Base-by-base conservation (phyloP, 2,113 vertebrate species). In the Gavia stellata region DNA sequence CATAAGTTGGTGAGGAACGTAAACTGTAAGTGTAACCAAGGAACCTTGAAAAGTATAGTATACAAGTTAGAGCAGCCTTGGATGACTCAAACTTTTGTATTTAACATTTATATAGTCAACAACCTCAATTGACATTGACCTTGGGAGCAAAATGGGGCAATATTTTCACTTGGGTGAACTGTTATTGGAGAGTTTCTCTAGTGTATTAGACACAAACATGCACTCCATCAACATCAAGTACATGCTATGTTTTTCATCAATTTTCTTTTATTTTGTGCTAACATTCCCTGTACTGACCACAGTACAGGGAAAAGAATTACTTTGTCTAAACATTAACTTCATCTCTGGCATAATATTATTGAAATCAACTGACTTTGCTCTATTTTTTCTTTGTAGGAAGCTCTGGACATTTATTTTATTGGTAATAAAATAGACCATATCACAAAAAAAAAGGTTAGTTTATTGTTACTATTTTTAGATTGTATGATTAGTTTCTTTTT, bases 111-210 rank as follows among this genome's bases (percentile, higher is more conserved):
- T 95, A 95, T 68, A 97, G 95, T 88, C 88, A 95, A 78, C 94
- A 96, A 96, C 82, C 86, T 84, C 92, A 59, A 72, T 71, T 97
- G 97, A 88, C 90, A 92, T 94, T 97, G 96, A 96, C 84, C 47
- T 67, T 96, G 91, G 72, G 86, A 95, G 63, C 40, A 93, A 89
- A 85, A 81, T 40, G 34, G 85, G 74, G 68, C 87, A 96, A 58
- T 97, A 94, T 97, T 96, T 96, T 97, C 95, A 96, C 93, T 97
- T 95, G 94, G 95, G 71, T 95, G 87, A 95, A 88, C 93, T 91
- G 92, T 40, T 95, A 95, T 95, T 94, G 38, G 58, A 86, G 74
- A 87, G 94, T 97, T 96, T 97, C 95, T 97, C 97, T 80, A 83
- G 96, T 93, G 95, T 92, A 87, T 74, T 94, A 96, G 19, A 19